Conservation (phyloP, 2,888 invertebrate genomes). For the Idaea biselata region DNA sequence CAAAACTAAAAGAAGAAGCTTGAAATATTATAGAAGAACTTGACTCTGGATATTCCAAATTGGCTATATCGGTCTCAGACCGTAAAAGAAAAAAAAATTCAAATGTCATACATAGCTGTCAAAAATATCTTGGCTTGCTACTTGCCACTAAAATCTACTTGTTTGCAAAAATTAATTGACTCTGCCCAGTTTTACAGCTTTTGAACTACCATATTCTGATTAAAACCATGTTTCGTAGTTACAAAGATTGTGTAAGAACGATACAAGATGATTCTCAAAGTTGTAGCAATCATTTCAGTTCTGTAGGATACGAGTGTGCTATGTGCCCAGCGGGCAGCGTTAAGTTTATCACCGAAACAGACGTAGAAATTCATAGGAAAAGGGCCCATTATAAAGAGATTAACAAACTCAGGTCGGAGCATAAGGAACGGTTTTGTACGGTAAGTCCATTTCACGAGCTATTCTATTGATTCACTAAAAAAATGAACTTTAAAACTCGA, state of each 20-base stretch:
- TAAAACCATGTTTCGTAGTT: background rate
- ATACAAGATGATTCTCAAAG: background rate
- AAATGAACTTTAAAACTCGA: background rate
- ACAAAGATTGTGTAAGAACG: background rate
- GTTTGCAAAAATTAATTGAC: too few species aligned
- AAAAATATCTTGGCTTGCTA: too few species aligned
- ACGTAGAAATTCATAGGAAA: slow-evolving; percentile 49
- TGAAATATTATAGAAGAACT: too few species aligned
- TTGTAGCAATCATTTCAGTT: background rate
- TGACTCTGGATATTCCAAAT: too few species aligned
- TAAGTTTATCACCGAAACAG: slow-evolving; percentile 46
- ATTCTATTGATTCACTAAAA: background rate
- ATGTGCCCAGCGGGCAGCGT: slow-evolving; percentile 32
- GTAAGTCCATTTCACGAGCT: slow-evolving; percentile 19
- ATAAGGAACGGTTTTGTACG: slow-evolving; percentile 21
- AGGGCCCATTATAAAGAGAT: slow-evolving; percentile 25
- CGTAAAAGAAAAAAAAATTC: too few species aligned
- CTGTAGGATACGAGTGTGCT: slow-evolving; percentile 30
- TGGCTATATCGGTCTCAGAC: too few species aligned
- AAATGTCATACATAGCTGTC: too few species aligned
- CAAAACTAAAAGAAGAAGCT: too few species aligned
- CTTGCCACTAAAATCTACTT: too few species aligned
- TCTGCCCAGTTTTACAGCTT: background rate
- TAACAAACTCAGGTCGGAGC: background rate
- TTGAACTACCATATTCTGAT: background rate